Evolutionary conservation across 2,797 vertebrate genomes (phyloP).

Genomic region (Siniperca scherzeri): DNA sequence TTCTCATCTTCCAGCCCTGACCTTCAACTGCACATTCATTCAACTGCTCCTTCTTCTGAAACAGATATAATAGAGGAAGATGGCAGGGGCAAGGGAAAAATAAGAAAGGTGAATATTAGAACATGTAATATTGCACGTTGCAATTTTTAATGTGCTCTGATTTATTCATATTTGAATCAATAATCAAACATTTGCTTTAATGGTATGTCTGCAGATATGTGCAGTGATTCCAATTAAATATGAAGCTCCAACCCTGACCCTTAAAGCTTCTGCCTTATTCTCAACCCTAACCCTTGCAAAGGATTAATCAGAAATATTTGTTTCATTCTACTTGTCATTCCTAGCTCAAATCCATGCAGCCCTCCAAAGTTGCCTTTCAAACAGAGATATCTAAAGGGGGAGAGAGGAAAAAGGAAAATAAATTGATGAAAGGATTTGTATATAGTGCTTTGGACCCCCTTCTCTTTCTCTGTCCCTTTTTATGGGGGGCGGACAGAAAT

Average conservation of each 20-base stretch:
- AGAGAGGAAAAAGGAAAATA: neutral
- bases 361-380: neutral
- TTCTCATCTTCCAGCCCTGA: neutral
- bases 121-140: neutral
- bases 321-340: constrained; percentile 1
- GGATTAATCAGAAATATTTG: neutral
- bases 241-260: neutral
- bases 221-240: neutral
- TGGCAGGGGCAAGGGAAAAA: neutral
- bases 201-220: neutral
- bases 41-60: constrained; percentile 50
- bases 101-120: neutral
- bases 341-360: neutral
- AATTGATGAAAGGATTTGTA: constrained; percentile 17
- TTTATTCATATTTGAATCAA: neutral
- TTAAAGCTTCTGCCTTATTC: neutral
- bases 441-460: constrained; percentile 12
- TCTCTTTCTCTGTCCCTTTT: constrained; percentile 22
- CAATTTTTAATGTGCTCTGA: neutral
- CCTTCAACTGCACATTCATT: constrained; percentile 50
- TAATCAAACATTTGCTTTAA: neutral
- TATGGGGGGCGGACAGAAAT: constrained; percentile 34
- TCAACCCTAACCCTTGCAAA: neutral
- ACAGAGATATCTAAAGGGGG: neutral
- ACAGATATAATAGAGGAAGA: constrained; percentile 52